These are phyloP conservation scores for Heteromurus nitidus DNA, from an alignment of 2,888 invertebrate genomes.

Conservation along the genomic window DNA sequence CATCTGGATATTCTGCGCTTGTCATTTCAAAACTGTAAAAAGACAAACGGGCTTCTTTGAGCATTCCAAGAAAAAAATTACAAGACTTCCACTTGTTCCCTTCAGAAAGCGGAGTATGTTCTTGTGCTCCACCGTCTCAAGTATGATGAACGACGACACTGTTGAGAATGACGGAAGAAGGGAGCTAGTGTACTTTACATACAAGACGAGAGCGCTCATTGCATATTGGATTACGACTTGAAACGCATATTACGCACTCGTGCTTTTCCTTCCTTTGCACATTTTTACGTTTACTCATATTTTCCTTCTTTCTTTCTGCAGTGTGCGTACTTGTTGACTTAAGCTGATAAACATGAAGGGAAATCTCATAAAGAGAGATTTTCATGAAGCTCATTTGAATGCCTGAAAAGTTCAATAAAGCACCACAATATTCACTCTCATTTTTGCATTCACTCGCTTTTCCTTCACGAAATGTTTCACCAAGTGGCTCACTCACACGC, in stretches of 20 bases:
- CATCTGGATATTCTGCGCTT: too few relatives aligned
- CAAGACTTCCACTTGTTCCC: too few relatives aligned
- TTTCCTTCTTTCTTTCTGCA: background rate
- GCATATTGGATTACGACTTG: background rate
- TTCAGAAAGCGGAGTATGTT: too few relatives aligned
- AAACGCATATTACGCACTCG: background rate
- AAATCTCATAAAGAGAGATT: conserved; percentile 6
- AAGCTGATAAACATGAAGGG: conserved; percentile 14
- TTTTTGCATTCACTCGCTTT: conserved; percentile 25
- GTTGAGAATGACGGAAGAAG: conserved; percentile 21
- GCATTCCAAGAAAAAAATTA: too few relatives aligned
- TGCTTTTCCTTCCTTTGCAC: background rate
- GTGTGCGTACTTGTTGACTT: conserved; percentile 24
- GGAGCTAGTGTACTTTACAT: conserved; percentile 9
- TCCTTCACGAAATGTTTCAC: background rate
- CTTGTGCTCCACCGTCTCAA: too few relatives aligned
- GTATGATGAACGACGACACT: background rate
- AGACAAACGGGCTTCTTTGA: background rate
- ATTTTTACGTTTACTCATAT: too few relatives aligned
- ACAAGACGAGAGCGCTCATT: background rate
- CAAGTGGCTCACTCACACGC: background rate
- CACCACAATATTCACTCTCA: conserved; percentile 32
- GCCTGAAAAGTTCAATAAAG: conserved; percentile 33
- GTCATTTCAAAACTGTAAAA: background rate
- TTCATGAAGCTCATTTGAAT: conserved; percentile 34